Conservation (phyloP, 2,888 invertebrate genomes). For the Hirudinaria manillensis region DNA sequence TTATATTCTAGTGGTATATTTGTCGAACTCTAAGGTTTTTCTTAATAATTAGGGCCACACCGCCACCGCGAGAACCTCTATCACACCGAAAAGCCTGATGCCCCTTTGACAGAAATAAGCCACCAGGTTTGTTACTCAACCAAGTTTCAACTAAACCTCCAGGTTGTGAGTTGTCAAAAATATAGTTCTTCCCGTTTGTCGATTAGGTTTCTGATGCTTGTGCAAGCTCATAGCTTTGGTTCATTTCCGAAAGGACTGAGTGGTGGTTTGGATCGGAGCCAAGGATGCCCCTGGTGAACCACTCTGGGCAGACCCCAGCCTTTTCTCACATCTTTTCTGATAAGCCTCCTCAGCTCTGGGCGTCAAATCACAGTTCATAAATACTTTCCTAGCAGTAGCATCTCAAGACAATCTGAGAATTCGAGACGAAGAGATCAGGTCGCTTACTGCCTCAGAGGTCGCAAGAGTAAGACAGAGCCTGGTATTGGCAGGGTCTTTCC, state of each 20-base stretch:
- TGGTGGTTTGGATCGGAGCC: neutral
- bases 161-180: too few relatives aligned
- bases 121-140: neutral
- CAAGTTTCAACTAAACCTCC: conserved; percentile 1
- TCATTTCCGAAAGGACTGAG: neutral
- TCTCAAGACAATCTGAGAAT: neutral
- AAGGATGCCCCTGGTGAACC: neutral
- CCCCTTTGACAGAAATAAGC: neutral
- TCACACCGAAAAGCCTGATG: neutral
- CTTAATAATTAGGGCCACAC: neutral
- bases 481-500: too few relatives aligned
- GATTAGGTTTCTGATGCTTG: neutral
- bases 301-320: neutral
- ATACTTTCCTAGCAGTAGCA: neutral
- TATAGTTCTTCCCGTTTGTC: neutral
- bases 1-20: neutral
- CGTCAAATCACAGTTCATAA: neutral
- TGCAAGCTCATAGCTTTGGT: neutral
- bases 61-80: conserved; percentile 6
- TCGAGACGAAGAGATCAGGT: neutral
- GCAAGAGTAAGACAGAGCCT: neutral
- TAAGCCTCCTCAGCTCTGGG: neutral
- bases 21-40: neutral
- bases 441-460: neutral
- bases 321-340: neutral